Evolutionary conservation across 2,113 vertebrate species (phyloP).

Genomic region (Girardinichthys multiradiatus): DNA sequence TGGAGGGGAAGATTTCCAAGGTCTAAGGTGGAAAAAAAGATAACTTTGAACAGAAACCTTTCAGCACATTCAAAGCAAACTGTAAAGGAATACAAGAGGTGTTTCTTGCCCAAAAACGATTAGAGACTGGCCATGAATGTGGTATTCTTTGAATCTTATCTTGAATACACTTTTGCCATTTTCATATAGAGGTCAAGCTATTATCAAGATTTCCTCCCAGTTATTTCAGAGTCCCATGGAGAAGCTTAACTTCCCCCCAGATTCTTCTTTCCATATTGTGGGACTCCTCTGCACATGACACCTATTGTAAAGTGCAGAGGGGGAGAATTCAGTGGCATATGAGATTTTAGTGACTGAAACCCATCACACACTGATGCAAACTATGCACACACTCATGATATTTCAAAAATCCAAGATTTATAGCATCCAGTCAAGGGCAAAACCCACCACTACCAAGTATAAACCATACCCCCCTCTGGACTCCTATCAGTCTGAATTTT

Average conservation of each 20-base stretch:
- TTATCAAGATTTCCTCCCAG: slow-evolving; percentile 60
- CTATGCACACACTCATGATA: slow-evolving; percentile 61
- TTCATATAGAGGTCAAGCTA: slow-evolving; percentile 57
- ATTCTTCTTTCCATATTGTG: slow-evolving; percentile 43
- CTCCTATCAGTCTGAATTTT: slow-evolving; percentile 67
- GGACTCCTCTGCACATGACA: slow-evolving; percentile 24
- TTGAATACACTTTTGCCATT: slow-evolving; percentile 55
- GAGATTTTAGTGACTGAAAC: slow-evolving; percentile 13
- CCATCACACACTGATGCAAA: slow-evolving; percentile 62
- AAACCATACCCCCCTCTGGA: slow-evolving; percentile 22
- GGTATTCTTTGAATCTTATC: slow-evolving; percentile 40
- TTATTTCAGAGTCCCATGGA: slow-evolving; percentile 37
- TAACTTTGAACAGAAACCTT: slow-evolving; percentile 36
- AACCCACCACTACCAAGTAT: slow-evolving; percentile 20
- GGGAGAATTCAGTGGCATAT: slow-evolving; percentile 4
- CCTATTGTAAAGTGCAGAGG: slow-evolving; percentile 31
- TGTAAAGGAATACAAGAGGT: slow-evolving; percentile 1
- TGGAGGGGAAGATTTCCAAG: slow-evolving; percentile 48
- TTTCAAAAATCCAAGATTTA: slow-evolving; percentile 66
- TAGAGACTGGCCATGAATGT: slow-evolving; percentile 15
- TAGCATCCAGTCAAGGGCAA: slow-evolving; percentile 17
- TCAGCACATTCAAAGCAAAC: slow-evolving; percentile 4
- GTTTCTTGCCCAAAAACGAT: slow-evolving; percentile 15
- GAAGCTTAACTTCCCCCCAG: slow-evolving; percentile 46
- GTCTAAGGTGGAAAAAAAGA: slow-evolving; percentile 34